Base-by-base conservation (phyloP, 2,797 vertebrate genomes). In the Tolypeutes matacus region DNA sequence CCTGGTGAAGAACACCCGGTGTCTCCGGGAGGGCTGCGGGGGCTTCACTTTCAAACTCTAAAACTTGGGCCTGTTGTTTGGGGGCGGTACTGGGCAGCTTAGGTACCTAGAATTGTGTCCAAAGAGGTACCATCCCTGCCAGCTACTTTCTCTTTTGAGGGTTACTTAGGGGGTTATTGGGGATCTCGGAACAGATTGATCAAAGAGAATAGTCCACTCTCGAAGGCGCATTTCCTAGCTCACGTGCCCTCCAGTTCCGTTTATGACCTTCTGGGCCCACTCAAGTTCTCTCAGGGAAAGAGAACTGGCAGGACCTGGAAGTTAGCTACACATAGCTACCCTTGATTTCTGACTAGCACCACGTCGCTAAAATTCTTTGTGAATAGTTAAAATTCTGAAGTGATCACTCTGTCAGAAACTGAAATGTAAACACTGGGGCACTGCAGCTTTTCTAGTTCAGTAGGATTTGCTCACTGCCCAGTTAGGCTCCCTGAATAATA, bases 321-420 rank as follows among this genome's bases (percentile, higher is more conserved):
- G 25, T 46, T 36, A 8, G 4, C 13, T 70, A 46, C 36, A 60
- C 2, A 0, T 21, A 7, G 11, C 27, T 51, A 77, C 25, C 78
- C 8, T 65, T 18, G 42, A 70, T 77, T 62, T 64, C 51, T 36
- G 65, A 67, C 65, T 65, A 42, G 49, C 67, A n/a, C 65, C 36
- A 34, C 23, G 25, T 62, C 36, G 80, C 72, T 70, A 15, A 89
- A 96, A 89, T 62, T 36, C 96, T 94, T 95, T 91, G 78, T 91
- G 95, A 96, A 91, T 80, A 95, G 97, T 97, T 97, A 96, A 96
- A 96, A 84, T 96, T 97, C 95, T 96, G 97, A 96, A 82, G 46
- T 94, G 96, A 93, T n/a, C 36, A 31, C 65, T 89, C 83, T 96
- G 94, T 97, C 97, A 95, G 96, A 90, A 3, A 77, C 94, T 86